phyloP scores from a whole-genome alignment of 1,140 invertebrate species.

The Ips typographus region DNA sequence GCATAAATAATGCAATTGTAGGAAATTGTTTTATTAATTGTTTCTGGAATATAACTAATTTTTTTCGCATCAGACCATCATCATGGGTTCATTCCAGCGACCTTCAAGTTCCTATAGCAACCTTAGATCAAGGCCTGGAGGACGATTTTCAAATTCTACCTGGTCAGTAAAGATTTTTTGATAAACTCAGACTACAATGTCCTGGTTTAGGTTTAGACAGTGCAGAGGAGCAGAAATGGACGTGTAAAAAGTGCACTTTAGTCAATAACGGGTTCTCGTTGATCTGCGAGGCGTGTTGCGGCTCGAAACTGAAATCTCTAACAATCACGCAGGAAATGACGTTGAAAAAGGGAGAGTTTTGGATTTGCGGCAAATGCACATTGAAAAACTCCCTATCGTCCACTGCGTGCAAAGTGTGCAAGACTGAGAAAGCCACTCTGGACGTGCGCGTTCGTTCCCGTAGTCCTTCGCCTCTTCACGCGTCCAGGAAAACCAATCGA shows the following conservation, averaged over 20 bases:
- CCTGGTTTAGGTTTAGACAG: slow-evolving; percentile 21
- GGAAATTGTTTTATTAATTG: too few species aligned
- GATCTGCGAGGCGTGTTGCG: slow-evolving; percentile 81
- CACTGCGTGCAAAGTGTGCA: slow-evolving; percentile 77
- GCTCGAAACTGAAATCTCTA: slow-evolving; percentile 72
- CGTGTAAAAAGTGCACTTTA: slow-evolving; percentile 84
- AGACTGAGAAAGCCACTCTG: slow-evolving; percentile 41
- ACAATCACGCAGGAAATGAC: slow-evolving; percentile 67
- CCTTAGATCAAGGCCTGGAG: slow-evolving; percentile 55
- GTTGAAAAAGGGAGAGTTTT: slow-evolving; percentile 72
- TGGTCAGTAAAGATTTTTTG: slow-evolving; percentile 34
- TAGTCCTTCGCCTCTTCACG: slow-evolving; percentile 54
- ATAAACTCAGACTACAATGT: not conserved
- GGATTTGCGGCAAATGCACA: slow-evolving; percentile 77
- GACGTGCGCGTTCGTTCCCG: slow-evolving; percentile 42
- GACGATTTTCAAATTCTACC: slow-evolving; percentile 56
- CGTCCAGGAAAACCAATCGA: slow-evolving; percentile 19
- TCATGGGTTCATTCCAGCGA: slow-evolving; percentile 44
- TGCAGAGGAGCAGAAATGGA: slow-evolving; percentile 65
- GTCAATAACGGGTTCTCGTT: slow-evolving; percentile 69
- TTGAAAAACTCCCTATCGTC: slow-evolving; percentile 76
- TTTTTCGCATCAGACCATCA: slow-evolving; percentile 40
- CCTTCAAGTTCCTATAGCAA: slow-evolving; percentile 50
- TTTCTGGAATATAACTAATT: too few species aligned
- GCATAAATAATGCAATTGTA: too few species aligned